Evolutionary conservation across 2,113 vertebrate species (phyloP), one percentile per base, ranked within the genome.

Genomic region (Natator depressus): DNA sequence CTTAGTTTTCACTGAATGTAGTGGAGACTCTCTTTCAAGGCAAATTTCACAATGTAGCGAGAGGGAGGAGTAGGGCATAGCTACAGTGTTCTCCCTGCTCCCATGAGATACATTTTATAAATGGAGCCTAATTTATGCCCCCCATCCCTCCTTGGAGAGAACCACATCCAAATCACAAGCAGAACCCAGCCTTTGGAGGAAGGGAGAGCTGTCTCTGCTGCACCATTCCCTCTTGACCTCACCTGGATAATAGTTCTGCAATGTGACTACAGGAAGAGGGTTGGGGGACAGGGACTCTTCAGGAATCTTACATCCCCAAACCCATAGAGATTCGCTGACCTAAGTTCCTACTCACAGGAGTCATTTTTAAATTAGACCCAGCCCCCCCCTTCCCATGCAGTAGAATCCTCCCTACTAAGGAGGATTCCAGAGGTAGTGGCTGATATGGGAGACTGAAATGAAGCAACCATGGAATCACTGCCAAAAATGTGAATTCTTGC

Each of bases 201-300:
- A 96, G 53, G 49, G 90, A 97, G 94, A 93, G 89, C 92, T 92
- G 89, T 89, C 88, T 93, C 87, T 97, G 96, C 88, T 95, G 65
- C 92, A 97, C 93, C 96, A 96, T 97, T 96, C 89, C 87, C 62
- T 83, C 90, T 87, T 88, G 95, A 96, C 79, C 54, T 80, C 50
- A 20, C 87, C 42, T 35, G 62, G 90, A 19, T 94, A 95, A 94
- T 95, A 97, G 85, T 93, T 89, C 49, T 81, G 86, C 91, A 57
- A 51, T 2, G 38, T 42, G 82, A 85, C 85, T 0, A 1, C 91
- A 91, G 94, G 80, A 13, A 14, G 80, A n/a, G 38, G 91, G 57
- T 91, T 57, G 29, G 89, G 62, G 79, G n/a, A 92, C 50, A n/a
- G 25, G n/a, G 86, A 94, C 94, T 95, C 95, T 97, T 96, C 96